Evolutionary conservation across 2,888 invertebrate genomes (phyloP), one percentile per base, ranked within the genome.

Genomic region (Scaptomyza parva): DNA sequence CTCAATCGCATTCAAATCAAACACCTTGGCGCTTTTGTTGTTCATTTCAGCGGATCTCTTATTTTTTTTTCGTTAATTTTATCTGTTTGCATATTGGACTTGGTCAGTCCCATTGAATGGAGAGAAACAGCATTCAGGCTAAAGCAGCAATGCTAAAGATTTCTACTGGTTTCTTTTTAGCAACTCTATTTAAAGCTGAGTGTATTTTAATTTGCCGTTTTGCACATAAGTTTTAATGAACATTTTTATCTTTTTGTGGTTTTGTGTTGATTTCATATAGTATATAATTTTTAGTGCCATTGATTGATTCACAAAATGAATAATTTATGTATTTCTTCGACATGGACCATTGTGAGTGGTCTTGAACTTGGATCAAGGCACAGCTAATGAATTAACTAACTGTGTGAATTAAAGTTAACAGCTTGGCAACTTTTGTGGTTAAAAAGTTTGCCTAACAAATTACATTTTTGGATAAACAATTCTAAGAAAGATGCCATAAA

Each of bases 321-420:
- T 73, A 53, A 61, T 68, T 74, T 59, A 67, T 74, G 68, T 59
- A 41, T 58, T 65, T 58, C 53, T 50, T 64, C 20, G 37, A 61
- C 40, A 52, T 45, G 51, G 35, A 18, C 44, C 14, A 40, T 20
- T 33, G 33, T 26, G 12, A 8, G 40, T 44, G 85, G 48, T 67
- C 80, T 85, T 82, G 81, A 82, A 82, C 88, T 86, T 82, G 88
- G 73, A 68, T 66, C 69, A 80, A 73, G 78, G 78, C 47, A 37
- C 24, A 24, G 18, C n/a, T 44, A 54, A 44, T 71, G 47, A 20
- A 28, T 50, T 44, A 48, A 48, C 20, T 37, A 39, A 63, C 14
- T 50, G 51, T 67, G 74, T 73, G 54, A 73, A 77, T 68, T 43
- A 17, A 14, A 48, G 47, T 44, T 18, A 45, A 60, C 28, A 39